Evolutionary conservation across 1,140 invertebrate genomes (phyloP).

Genomic region (Venturia canescens): DNA sequence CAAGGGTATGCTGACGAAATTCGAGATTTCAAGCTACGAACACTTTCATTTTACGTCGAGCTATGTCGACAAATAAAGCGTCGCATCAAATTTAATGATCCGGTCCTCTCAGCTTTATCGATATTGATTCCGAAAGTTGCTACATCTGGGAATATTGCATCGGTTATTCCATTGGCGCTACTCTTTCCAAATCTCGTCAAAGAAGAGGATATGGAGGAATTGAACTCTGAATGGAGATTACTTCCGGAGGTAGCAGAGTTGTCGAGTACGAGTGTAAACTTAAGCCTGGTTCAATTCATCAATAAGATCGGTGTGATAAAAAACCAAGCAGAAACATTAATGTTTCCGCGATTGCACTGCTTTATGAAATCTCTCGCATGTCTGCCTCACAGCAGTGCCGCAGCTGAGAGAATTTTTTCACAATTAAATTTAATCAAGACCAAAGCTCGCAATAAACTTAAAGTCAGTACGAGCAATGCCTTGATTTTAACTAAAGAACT

Average conservation of each 20-base stretch:
- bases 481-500: conserved; percentile 31
- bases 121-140: conserved; percentile 20
- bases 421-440: conserved; percentile 40
- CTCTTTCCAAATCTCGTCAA: conserved; percentile 38
- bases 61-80: conserved; percentile 7
- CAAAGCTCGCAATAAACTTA: conserved; percentile 33
- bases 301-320: conserved; percentile 11
- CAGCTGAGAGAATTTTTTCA: conserved; percentile 44
- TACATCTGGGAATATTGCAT: background rate
- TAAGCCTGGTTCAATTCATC: conserved; percentile 8
- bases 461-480: background rate
- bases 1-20: background rate
- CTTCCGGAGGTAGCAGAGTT: conserved; percentile 25
- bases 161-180: conserved; percentile 29
- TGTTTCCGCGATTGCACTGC: conserved; percentile 26
- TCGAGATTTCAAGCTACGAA: conserved; percentile 28
- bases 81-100: conserved; percentile 34
- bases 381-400: conserved; percentile 43
- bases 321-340: conserved; percentile 22
- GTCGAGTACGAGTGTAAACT: background rate
- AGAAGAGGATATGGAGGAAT: background rate
- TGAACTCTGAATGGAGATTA: conserved; percentile 45
- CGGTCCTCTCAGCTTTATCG: background rate
- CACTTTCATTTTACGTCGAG: conserved; percentile 16
- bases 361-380: conserved; percentile 32